Evolutionary conservation across 1,140 invertebrate species (phyloP), one percentile per base, ranked within the genome.

Genomic region (Acyrthosiphon pisum): DNA sequence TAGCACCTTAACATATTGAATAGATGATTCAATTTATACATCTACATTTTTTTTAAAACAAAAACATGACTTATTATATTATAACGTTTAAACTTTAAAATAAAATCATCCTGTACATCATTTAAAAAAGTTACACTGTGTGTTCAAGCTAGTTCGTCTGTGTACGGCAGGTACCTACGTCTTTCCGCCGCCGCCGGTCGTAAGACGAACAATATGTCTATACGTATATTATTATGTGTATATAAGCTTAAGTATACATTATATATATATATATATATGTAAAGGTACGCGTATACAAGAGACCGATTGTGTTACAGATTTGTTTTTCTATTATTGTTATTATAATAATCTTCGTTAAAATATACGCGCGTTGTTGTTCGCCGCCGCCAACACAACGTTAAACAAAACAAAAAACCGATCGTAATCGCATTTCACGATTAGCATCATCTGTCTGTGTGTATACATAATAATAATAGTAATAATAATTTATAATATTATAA

Each of bases 391-490:
- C 46, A 50, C 87, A 89, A 56, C 44, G 86, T n/a, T 30, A 86
- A n/a, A 87, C 35, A 89, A 89, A 53, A 89, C 23, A 56, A 56
- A 89, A 48, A 89, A 89, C 88, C 50, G 88, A 89, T 89, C 88
- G 88, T 89, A 89, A 89, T 89, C 88, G 50, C 88, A 26, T 89
- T 89, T 89, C 88, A 89, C 88, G 88, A 89, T 89, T 89, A 89
- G 50, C n/a, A 89, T 89, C 88, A 50, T 89, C 86, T 46, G 86
- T 88, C 44, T n/a, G 35, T 56, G 20, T 41, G 11, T 23, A 44
- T 20, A 86, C 23, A 89, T 26, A 56, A 53, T 53, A 89, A 88
- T 88, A 83, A 83, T 84, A 84, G 37, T 84, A 84, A 89, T 89
- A 89, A 89, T 53, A 50, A 88, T 50, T 89, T 26, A 89, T 86